Evolutionary conservation across 2,797 vertebrate species (phyloP), one percentile per base, ranked within the genome.

Genomic region (Menidia menidia): DNA sequence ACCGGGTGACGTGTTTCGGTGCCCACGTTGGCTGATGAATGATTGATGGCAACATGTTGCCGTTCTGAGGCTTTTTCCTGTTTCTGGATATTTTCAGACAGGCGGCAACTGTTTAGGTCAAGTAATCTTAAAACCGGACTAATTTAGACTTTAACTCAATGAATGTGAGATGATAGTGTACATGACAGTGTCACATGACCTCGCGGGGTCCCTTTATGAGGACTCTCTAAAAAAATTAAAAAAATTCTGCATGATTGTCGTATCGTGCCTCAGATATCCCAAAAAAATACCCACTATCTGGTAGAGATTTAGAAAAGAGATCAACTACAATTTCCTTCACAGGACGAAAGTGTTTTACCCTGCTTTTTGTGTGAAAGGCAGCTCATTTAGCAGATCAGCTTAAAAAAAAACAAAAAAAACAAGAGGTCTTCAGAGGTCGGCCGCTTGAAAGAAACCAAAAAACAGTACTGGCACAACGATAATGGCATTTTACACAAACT

Each of bases 1-100:
- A 90, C 51, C 30, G 71, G 45, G 65, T 69, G 82, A 80, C 73
- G 70, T 75, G 73, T 81, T 74, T 81, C 78, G 44, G 78, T 76
- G 86, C 87, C 87, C 85, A 82, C 73, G 75, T 82, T 84, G 81
- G 82, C 78, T 75, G 78, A 85, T 85, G 68, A 90, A 88, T 87
- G 87, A 89, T 86, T 86, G 84, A 90, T 90, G 69, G 72, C 70
- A 83, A 81, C 85, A 83, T 88, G 88, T 85, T 91, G 81, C 81
- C 59, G 82, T 6, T 3, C 44, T 60, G 60, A 77, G 82, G 61
- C 74, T 61, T 71, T 64, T 57, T 45, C 33, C 59, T 45, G 65
- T 75, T 77, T 75, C 68, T 45, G 67, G 45, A 67, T 63, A 60
- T 70, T 75, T 73, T 41, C 6, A 68, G 25, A 25, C 25, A 25